A percentile compares a stretch with the other conserved stretches of the same genome.
Evolutionary conservation across 2,113 vertebrate species (phyloP).

Genomic region (Myotis davidii): DNA sequence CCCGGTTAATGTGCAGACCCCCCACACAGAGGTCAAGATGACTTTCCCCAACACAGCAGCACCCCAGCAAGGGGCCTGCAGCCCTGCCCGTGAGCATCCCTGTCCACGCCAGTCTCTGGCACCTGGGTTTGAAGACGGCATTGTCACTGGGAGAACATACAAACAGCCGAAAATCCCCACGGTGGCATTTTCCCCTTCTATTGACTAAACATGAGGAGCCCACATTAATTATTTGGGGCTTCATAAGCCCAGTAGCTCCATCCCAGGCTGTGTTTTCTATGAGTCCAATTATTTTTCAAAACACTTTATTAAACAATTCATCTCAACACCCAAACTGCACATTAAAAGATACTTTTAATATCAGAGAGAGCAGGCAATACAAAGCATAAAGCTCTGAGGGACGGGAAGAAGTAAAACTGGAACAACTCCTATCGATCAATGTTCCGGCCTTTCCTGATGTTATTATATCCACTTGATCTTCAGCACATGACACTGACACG

Average conservation of each 20-base stretch:
- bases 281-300: slow-evolving; percentile 32
- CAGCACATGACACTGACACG: rapidly evolving
- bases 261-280: slow-evolving; percentile 46
- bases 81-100: rapidly evolving
- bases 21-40: not conserved
- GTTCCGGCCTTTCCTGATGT: not conserved
- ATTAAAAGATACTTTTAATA: slow-evolving; percentile 63
- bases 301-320: slow-evolving; percentile 60
- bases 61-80: rapidly evolving
- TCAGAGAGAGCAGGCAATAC: not conserved
- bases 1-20: not conserved
- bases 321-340: slow-evolving; percentile 22
- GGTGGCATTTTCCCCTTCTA: not conserved
- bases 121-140: rapidly evolving
- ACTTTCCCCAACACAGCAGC: not conserved
- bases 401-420: not conserved
- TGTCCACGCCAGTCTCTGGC: rapidly evolving
- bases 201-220: not conserved
- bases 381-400: not conserved
- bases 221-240: not conserved
- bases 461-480: not conserved
- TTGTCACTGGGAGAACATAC: not conserved
- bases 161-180: not conserved
- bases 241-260: slow-evolving; percentile 25
- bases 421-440: not conserved